phyloP scores from a whole-genome alignment of 1,140 invertebrate genomes.

The Rhizoglyphus robini region DNA sequence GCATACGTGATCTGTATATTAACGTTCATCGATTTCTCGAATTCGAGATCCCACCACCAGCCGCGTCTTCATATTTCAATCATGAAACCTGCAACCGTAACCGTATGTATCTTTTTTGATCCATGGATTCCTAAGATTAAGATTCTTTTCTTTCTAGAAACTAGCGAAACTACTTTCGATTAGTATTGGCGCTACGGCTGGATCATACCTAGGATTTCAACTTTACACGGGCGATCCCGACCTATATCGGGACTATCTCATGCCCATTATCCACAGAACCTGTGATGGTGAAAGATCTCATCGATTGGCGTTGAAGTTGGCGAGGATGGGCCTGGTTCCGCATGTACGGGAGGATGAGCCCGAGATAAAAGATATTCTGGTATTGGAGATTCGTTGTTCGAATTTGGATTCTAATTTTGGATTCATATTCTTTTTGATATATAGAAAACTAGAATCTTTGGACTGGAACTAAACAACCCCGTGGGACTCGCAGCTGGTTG shows the following conservation, averaged over 20 bases:
- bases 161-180: too few species aligned
- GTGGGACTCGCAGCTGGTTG: constrained; percentile 94
- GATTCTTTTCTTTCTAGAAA: too few species aligned
- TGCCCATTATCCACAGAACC: neutral
- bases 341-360: neutral
- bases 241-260: neutral
- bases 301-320: neutral
- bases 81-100: too few species aligned
- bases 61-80: too few species aligned
- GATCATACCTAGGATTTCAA: constrained; percentile 6
- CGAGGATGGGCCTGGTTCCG: neutral
- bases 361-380: neutral
- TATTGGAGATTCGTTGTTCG: too few species aligned
- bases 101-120: too few species aligned
- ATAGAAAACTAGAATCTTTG: constrained; percentile 55
- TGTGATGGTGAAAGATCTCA: neutral
- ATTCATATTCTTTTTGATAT: neutral
- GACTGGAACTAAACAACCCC: constrained; percentile 60
- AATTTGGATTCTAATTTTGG: too few species aligned
- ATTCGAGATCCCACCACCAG: too few species aligned
- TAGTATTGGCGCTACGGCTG: too few species aligned
- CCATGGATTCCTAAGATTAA: too few species aligned
- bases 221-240: neutral
- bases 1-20: too few species aligned
- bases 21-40: too few species aligned